phyloP scores from a whole-genome alignment of 2,113 vertebrate species.

The Climacteris rufus region DNA sequence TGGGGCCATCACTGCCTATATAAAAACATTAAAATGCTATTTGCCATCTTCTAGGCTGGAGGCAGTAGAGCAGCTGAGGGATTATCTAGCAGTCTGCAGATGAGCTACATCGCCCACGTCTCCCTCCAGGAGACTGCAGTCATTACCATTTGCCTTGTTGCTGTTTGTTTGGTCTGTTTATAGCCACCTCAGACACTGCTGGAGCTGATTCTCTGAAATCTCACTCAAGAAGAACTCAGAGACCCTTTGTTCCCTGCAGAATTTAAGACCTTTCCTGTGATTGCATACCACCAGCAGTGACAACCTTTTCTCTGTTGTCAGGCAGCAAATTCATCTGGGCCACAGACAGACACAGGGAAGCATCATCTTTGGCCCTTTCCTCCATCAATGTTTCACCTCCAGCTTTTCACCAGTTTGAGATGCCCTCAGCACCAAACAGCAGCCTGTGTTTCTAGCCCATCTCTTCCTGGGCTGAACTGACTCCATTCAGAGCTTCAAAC shows the following conservation, averaged over 20 bases:
- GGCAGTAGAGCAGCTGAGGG: neutral
- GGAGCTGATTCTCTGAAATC: neutral
- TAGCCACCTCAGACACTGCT: neutral
- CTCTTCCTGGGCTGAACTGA: neutral
- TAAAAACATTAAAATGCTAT: neutral
- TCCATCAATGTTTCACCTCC: neutral
- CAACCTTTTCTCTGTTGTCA: neutral
- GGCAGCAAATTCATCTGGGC: neutral
- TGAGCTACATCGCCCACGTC: neutral
- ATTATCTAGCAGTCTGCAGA: neutral
- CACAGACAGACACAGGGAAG: neutral
- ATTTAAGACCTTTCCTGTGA: neutral
- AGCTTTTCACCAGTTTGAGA: neutral
- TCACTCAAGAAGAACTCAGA: neutral
- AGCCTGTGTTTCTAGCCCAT: neutral
- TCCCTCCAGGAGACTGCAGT: neutral
- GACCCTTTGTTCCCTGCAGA: neutral
- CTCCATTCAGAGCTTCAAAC: neutral
- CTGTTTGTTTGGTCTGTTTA: neutral
- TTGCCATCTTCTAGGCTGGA: neutral
- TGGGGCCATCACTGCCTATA: neutral
- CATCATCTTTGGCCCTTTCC: neutral
- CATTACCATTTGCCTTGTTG: neutral
- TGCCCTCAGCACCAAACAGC: neutral
- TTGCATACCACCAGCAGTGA: neutral